Evolutionary conservation across 1,140 invertebrate species (phyloP), one percentile per base, ranked within the genome.

Genomic region (Saccostrea cuccullata): DNA sequence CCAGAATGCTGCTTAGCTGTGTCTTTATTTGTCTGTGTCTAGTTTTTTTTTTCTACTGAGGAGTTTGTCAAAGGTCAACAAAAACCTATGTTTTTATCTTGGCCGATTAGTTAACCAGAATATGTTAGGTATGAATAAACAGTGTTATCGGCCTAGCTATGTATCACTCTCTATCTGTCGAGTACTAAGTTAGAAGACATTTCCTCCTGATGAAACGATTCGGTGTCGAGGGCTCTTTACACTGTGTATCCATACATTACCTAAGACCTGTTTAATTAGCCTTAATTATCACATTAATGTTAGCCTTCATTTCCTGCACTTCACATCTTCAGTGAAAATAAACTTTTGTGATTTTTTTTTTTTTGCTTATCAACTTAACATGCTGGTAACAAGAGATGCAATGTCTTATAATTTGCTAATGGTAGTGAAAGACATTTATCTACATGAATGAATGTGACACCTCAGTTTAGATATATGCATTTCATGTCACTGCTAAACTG

Each of bases 51-150:
- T 77, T 77, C 26, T 36, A 11, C 26, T 77, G 70, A 36, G 30
- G 70, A 77, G 12, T 77, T 77, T 77, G 70, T 30, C 70, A 77
- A 30, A 77, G 70, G 23, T 26, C 70, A 77, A 77, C 30, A 2
- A 77, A 77, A 77, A 77, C 8, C 70, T 77, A 36, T 15, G 26
- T 77, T 77, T 77, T 77, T 77, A 77, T 77, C 70, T 77, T 30
- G 30, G 70, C 26, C 70, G 70, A 77, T 77, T 77, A 77, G 23
- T 77, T 77, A 30, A 30, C 70, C 70, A 30, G 70, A 77, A 77
- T 77, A 30, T 11, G 11, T 30, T 30, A 77, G 70, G 70, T 77
- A 36, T 77, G 70, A 26, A 77, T 36, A 77, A 77, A 77, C 70
- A 77, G 23, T 36, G 70, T 77, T 77, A 77, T 77, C 70, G 11